Conservation (phyloP, 2,797 vertebrate genomes). For the Gymnopithys bicolor region DNA sequence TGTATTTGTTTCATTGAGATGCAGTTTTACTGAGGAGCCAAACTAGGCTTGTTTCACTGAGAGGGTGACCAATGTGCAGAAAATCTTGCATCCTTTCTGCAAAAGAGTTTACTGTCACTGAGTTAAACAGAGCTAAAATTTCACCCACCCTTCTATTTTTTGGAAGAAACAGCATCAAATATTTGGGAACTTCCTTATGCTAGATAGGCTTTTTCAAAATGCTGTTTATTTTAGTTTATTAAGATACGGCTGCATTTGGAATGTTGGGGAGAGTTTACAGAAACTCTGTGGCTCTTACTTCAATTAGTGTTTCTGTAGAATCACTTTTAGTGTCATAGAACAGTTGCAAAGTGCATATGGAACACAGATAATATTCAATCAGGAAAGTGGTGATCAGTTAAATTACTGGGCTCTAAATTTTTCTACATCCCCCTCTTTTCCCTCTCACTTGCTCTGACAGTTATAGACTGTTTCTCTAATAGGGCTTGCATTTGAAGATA, state of each 20-base stretch:
- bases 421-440: constrained; percentile 68
- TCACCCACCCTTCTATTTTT: not conserved
- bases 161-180: not conserved
- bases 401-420: constrained; percentile 72
- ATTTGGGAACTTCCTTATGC: not conserved
- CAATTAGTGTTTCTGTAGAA: not conserved
- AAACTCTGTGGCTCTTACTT: not conserved
- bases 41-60: not conserved
- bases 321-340: constrained; percentile 8
- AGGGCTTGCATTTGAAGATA: constrained; percentile 81
- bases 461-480: constrained; percentile 75
- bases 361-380: not conserved
- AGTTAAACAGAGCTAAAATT: not conserved
- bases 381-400: constrained; percentile 36
- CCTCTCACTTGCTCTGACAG: constrained; percentile 72
- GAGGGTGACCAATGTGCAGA: not conserved
- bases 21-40: not conserved
- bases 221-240: not conserved
- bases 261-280: not conserved
- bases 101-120: not conserved
- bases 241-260: not conserved
- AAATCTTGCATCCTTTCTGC: not conserved
- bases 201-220: not conserved
- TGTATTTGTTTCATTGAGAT: not conserved
- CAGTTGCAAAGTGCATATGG: constrained; percentile 1